These are phyloP conservation scores for Cynopterus brachyotis DNA, from an alignment of 2,113 vertebrate genomes.

Conservation along the genomic window DNA sequence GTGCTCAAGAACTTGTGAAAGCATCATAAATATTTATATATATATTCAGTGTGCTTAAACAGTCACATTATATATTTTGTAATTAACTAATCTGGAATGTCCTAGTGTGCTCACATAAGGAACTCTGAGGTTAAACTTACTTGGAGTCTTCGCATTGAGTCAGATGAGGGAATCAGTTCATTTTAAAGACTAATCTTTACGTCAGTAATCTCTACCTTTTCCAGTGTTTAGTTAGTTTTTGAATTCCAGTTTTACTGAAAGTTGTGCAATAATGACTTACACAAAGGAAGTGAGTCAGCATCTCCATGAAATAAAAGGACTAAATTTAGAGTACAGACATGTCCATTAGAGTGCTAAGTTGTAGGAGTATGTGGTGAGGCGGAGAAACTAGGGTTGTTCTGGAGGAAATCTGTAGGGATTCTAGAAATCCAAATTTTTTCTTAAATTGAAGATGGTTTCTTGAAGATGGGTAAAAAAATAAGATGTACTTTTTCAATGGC, in stretches of 20 bases:
- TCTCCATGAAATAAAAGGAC: constrained; percentile 22
- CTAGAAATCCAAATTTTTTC: neutral
- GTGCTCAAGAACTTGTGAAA: neutral
- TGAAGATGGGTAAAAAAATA: neutral
- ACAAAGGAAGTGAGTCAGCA: constrained; percentile 66
- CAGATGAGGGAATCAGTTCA: neutral
- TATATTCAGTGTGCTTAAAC: neutral
- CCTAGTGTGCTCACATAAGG: neutral
- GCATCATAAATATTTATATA: neutral
- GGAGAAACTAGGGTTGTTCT: neutral
- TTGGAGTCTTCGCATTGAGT: constrained; percentile 39
- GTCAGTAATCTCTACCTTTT: constrained; percentile 53
- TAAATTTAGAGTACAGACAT: neutral
- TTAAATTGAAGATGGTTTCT: neutral
- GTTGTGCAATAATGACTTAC: constrained; percentile 44
- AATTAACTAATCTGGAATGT: neutral
- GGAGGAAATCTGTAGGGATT: neutral
- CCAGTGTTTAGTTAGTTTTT: constrained; percentile 70
- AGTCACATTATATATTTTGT: neutral
- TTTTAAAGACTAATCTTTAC: constrained; percentile 59
- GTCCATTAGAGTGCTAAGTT: neutral
- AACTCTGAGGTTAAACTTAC: neutral
- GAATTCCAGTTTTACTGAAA: constrained; percentile 58
- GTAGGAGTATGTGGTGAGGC: neutral
- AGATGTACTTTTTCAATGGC: neutral